Percentiles rank a stretch among this genome's conserved stretches.
These are phyloP conservation scores for Oxyura jamaicensis DNA, from an alignment of 2,113 vertebrate genomes.

Conservation along the genomic window DNA sequence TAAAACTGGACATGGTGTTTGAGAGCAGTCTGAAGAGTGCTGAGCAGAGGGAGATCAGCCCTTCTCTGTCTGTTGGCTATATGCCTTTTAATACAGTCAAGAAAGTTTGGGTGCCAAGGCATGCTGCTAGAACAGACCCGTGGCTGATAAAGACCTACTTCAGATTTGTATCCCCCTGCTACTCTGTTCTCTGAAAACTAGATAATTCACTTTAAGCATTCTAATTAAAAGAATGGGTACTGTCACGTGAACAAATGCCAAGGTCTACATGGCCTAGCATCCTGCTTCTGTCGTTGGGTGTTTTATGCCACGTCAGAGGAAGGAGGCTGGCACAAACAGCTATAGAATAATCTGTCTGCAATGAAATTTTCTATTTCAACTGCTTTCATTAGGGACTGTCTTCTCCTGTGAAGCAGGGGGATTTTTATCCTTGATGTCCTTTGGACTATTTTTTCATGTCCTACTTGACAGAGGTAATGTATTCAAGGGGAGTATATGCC, in stretches of 20 bases:
- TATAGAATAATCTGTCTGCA: background rate
- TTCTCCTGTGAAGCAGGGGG: background rate
- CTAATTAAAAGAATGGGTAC: background rate
- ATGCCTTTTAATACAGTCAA: background rate
- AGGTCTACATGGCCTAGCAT: background rate
- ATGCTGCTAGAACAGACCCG: background rate
- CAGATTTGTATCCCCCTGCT: background rate
- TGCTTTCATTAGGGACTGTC: background rate
- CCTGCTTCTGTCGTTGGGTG: background rate
- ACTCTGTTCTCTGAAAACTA: background rate
- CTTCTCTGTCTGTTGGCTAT: background rate
- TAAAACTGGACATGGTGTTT: background rate
- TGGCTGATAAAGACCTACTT: background rate
- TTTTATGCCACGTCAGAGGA: background rate
- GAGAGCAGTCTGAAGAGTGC: background rate
- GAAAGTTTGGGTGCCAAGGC: background rate
- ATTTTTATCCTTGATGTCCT: constrained; percentile 54
- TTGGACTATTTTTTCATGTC: constrained; percentile 47
- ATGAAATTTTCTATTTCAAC: constrained; percentile 13
- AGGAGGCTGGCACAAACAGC: background rate
- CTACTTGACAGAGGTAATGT: constrained; percentile 60
- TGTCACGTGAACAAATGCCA: background rate
- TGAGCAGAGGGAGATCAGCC: fast-evolving
- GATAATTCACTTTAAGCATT: background rate
- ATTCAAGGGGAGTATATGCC: constrained; percentile 48